Evolutionary conservation across 2,113 vertebrate genomes (phyloP).

Genomic region (Stomatorhinus ivindoensis): DNA sequence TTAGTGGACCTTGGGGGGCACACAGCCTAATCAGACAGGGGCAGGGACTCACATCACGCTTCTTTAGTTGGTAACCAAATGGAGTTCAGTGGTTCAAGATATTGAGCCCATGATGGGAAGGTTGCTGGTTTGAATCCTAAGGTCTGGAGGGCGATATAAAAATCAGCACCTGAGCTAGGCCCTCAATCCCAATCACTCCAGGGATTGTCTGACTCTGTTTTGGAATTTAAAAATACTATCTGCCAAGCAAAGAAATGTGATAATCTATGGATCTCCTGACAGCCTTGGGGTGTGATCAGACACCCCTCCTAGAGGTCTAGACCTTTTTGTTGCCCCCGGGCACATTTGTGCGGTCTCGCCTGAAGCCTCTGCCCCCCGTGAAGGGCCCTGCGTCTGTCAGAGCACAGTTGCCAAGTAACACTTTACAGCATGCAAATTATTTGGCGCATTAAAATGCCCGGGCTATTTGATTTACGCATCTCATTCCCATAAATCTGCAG

Average conservation of each 20-base stretch:
- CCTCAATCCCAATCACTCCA: not conserved
- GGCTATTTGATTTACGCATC: not conserved
- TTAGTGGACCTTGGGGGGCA: not conserved
- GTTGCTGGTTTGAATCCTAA: not conserved
- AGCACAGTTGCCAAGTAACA: not conserved
- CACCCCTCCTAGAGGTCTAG: not conserved
- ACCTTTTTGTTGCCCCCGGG: not conserved
- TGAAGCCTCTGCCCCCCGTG: not conserved
- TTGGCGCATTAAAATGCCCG: not conserved
- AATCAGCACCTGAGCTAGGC: not conserved
- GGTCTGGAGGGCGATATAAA: not conserved
- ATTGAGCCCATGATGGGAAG: too few relatives aligned
- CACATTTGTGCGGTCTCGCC: not conserved
- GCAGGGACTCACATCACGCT: not conserved
- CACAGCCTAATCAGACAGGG: not conserved
- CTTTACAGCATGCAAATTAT: constrained; percentile 4
- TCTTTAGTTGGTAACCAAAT: not conserved
- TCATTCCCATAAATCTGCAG: not conserved
- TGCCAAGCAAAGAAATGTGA: not conserved
- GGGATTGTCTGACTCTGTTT: not conserved
- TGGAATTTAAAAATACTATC: not conserved
- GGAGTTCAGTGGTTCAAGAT: too few relatives aligned
- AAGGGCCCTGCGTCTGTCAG: not conserved
- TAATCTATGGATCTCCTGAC: not conserved
- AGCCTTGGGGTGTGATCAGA: not conserved